Evolutionary conservation across 1,140 invertebrate genomes (phyloP), one percentile per base, ranked within the genome.

Genomic region (Apis mellifera): DNA sequence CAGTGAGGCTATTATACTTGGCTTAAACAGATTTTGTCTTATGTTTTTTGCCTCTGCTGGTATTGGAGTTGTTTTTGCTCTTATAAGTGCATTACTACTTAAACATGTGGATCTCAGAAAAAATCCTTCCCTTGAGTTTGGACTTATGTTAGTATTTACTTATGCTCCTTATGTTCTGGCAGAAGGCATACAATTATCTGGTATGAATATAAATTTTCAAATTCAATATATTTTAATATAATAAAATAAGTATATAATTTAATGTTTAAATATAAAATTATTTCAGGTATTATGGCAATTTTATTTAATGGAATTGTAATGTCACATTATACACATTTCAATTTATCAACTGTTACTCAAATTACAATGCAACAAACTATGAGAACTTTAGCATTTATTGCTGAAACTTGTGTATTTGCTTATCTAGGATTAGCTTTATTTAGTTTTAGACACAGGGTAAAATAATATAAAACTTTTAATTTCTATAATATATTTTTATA

Each of bases 351-450:
- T 26, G 97, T 99, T 9, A 99, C 99, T 19, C 99, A 99, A 95
- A 99, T 99, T 13, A 99, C 99, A 5, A 99, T 99, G 97, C 99
- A 99, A 93, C 99, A 99, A 94, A 99, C 99, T 2, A 99, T 99
- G 96, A 96, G 99, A 92, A 99, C 99, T 1, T 94, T 99, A 48
- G 97, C 99, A 11, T 99, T 99, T 91, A 99, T 99, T 89, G 98
- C 98, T 89, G 99, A 99, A 95, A 99, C 99, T 3, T 99, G 98
- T 94, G 99, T 99, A 0, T 99, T 99, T 96, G 99, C 99, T n/a
- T 99, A 99, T 92, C 95, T 99, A 65, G 99, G 99, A 62, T 93
- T 99, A 86, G 99, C 99, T 15, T 97, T 99, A 84, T 99, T 99
- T 93, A 99, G 98, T 92, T 99, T 99, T 92, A 96, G 97, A 89